Conservation (phyloP, 2,797 vertebrate species). For the Cyprinodon diabolis region DNA sequence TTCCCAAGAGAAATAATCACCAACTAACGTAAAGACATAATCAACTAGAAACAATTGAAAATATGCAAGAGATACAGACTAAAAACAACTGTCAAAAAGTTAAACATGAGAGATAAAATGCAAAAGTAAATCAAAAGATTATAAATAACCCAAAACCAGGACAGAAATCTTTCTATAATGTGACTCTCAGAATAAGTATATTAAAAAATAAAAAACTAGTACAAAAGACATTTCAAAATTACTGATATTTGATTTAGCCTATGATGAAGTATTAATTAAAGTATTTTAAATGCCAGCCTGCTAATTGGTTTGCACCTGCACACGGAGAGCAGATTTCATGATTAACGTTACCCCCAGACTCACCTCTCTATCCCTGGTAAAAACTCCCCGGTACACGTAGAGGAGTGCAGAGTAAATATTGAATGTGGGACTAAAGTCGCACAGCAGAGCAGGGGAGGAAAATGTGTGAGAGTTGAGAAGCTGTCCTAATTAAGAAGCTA, state of each 20-base stretch:
- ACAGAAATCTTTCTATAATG: slow-evolving; percentile 77
- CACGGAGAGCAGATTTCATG: slow-evolving; percentile 85
- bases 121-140: no score
- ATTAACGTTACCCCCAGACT: slow-evolving; percentile 80
- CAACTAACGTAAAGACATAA: no score
- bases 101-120: no score
- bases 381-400: slow-evolving; percentile 91
- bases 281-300: slow-evolving; percentile 93
- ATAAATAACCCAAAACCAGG: background rate
- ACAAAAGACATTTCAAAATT: slow-evolving; percentile 90
- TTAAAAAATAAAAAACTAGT: slow-evolving; percentile 78
- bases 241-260: slow-evolving; percentile 90
- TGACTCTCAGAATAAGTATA: slow-evolving; percentile 75
- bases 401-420: slow-evolving; percentile 99
- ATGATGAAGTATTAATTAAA: slow-evolving; percentile 93
- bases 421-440: slow-evolving; percentile 93
- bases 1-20: no score
- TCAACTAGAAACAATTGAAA: no score
- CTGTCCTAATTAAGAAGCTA: slow-evolving; percentile 98
- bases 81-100: no score
- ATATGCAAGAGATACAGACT: no score
- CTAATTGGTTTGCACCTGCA: slow-evolving; percentile 99
- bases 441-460: slow-evolving; percentile 84
- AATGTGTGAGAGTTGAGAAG: slow-evolving; percentile 89
- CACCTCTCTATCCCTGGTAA: slow-evolving; percentile 79